Evolutionary conservation across 1,140 invertebrate species (phyloP).

Genomic region (Drosophila mojavensis): DNA sequence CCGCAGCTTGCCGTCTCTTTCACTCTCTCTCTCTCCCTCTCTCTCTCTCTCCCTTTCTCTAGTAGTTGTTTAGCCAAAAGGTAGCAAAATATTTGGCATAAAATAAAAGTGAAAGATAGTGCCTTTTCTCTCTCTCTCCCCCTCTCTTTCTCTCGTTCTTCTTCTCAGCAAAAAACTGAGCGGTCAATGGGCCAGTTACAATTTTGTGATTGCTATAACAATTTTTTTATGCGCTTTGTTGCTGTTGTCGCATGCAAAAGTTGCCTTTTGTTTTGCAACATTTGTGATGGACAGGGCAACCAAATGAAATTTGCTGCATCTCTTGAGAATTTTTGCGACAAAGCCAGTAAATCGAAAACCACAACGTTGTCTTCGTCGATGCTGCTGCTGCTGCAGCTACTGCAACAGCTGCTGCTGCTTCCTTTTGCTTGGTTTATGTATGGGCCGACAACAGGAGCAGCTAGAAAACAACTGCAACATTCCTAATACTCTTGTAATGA

Average conservation of each 20-base stretch:
- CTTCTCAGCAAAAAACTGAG: background rate
- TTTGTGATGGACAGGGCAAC: slow-evolving; percentile 36
- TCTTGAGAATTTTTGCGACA: slow-evolving; percentile 67
- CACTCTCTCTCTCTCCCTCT: background rate
- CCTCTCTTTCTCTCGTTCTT: background rate
- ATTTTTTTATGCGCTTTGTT: slow-evolving; percentile 47
- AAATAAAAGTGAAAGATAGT: slow-evolving; percentile 59
- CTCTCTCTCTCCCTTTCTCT: background rate
- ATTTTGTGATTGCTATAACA: slow-evolving; percentile 72
- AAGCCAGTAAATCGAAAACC: slow-evolving; percentile 48
- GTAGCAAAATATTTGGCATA: slow-evolving; percentile 73
- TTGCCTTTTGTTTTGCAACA: slow-evolving; percentile 65
- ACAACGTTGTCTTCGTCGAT: slow-evolving; percentile 23
- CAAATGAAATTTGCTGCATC: slow-evolving; percentile 72
- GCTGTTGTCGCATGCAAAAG: slow-evolving; percentile 39
- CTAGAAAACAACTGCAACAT: slow-evolving; percentile 3
- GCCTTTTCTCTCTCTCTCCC: background rate
- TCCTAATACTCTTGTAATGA: slow-evolving; percentile 48
- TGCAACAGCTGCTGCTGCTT: background rate
- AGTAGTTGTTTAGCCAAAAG: slow-evolving; percentile 1
- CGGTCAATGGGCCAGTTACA: slow-evolving; percentile 50
- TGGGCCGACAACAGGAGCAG: slow-evolving; percentile 23
- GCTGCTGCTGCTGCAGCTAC: background rate
- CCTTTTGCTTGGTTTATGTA: slow-evolving; percentile 12
- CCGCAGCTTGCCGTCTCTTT: background rate